Evolutionary conservation across 2,888 invertebrate genomes (phyloP).

Genomic region (Andrena praecox): DNA sequence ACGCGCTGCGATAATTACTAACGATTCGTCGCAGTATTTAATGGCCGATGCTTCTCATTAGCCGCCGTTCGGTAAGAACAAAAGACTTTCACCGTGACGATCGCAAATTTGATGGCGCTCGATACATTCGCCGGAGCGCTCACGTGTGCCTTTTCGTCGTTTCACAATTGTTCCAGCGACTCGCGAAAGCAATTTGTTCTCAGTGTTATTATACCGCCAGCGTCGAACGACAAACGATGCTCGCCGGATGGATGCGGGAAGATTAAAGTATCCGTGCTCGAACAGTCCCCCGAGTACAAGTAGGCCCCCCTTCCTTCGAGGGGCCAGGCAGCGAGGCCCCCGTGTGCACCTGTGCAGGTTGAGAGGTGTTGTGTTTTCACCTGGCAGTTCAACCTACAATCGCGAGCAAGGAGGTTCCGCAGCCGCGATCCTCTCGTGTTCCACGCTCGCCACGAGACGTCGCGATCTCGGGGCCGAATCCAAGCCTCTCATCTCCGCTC

Average conservation of each 20-base stretch:
- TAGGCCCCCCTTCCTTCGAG: slow-evolving; percentile 78
- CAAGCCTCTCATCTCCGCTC: background rate
- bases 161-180: background rate
- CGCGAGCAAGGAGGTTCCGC: slow-evolving; percentile 80
- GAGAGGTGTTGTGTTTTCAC: slow-evolving; percentile 84
- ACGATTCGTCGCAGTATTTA: background rate
- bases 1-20: background rate
- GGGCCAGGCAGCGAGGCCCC: slow-evolving; percentile 72
- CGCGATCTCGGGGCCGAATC: background rate
- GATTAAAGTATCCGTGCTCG: slow-evolving; percentile 64
- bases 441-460: slow-evolving; percentile 25
- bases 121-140: background rate
- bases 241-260: slow-evolving; percentile 34
- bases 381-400: slow-evolving; percentile 83
- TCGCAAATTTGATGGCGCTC: background rate
- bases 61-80: background rate
- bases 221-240: slow-evolving; percentile 38
- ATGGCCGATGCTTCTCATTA: background rate
- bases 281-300: slow-evolving; percentile 70
- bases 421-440: slow-evolving; percentile 59
- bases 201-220: background rate
- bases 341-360: slow-evolving; percentile 81
- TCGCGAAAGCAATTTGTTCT: slow-evolving; percentile 12
- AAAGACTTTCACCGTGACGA: slow-evolving; percentile 15
- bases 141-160: no score